Conservation (phyloP, 2,888 invertebrate genomes). For the Mesorhabditis belari region DNA sequence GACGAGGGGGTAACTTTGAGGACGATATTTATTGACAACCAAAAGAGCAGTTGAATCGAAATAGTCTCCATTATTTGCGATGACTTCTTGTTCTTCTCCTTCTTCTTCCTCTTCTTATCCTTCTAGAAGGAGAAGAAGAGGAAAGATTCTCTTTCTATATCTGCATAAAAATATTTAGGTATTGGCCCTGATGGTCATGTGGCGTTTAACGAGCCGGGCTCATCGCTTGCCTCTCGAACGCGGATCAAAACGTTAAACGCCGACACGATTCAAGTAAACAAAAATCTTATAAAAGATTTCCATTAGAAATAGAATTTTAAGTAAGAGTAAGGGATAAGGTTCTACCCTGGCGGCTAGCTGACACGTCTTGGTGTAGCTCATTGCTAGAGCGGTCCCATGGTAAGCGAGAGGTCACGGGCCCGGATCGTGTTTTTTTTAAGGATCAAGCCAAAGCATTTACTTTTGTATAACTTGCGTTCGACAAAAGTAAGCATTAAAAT, state of each 20-base stretch:
- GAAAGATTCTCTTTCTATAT: background rate
- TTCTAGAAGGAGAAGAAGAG: no score
- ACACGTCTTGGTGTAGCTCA: no score
- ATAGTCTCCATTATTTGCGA: no score
- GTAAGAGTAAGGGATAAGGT: no score
- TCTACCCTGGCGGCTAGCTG: no score
- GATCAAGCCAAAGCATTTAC: background rate
- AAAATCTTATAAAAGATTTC: background rate
- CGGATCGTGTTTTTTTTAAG: no score
- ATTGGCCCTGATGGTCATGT: conserved; percentile 99
- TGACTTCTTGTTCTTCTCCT: no score
- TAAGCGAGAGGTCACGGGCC: no score
- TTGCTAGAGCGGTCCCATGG: no score
- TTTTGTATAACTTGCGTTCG: background rate
- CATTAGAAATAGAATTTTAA: background rate
- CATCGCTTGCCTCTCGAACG: conserved; percentile 86
- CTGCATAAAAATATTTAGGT: conserved; percentile 59
- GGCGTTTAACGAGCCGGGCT: conserved; percentile 98
- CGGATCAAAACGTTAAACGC: conserved; percentile 84
- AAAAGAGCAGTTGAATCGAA: background rate
- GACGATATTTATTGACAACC: background rate
- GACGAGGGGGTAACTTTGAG: no score
- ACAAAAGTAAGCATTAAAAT: background rate
- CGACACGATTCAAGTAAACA: conserved; percentile 74
- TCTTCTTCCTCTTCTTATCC: no score